Evolutionary conservation across 2,888 invertebrate genomes (phyloP).

Genomic region (Drosophila greeni): DNA sequence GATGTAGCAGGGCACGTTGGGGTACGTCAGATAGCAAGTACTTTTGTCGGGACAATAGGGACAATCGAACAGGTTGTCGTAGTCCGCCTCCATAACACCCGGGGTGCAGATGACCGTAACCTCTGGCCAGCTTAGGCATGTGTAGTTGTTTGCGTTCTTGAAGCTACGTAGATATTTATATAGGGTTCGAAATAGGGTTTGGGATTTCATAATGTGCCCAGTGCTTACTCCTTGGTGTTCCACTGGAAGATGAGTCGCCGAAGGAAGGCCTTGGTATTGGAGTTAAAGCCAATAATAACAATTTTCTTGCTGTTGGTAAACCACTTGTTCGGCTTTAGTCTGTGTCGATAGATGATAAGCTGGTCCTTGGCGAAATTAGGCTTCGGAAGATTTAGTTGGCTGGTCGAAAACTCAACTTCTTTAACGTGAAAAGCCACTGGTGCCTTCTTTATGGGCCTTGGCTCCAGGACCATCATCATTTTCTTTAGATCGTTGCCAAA

Average conservation of each 20-base stretch:
- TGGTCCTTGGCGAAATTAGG: constrained; percentile 47
- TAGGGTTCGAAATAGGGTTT: not conserved
- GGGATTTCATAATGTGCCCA: not conserved
- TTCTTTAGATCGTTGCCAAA: constrained; percentile 62
- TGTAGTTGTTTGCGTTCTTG: constrained; percentile 46
- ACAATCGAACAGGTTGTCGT: constrained; percentile 63
- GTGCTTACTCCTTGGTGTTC: constrained; percentile 62
- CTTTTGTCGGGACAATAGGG: constrained; percentile 33
- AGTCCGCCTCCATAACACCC: constrained; percentile 70
- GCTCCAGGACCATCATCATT: constrained; percentile 70
- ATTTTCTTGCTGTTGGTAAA: constrained; percentile 55
- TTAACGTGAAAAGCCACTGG: not conserved
- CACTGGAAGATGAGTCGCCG: constrained; percentile 68
- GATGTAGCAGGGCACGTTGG: constrained; percentile 55
- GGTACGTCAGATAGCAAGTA: constrained; percentile 58
- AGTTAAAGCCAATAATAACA: constrained; percentile 71
- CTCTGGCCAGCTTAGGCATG: constrained; percentile 60
- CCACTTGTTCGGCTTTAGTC: constrained; percentile 49
- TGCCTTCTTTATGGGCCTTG: constrained; percentile 50
- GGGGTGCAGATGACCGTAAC: constrained; percentile 63
- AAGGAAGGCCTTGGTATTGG: constrained; percentile 67
- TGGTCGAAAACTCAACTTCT: not conserved
- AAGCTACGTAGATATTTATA: constrained; percentile 39
- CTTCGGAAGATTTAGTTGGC: not conserved
- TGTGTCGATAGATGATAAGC: constrained; percentile 56